Conservation (phyloP, 2,888 invertebrate genomes). For the Tachystola acroxantha region DNA sequence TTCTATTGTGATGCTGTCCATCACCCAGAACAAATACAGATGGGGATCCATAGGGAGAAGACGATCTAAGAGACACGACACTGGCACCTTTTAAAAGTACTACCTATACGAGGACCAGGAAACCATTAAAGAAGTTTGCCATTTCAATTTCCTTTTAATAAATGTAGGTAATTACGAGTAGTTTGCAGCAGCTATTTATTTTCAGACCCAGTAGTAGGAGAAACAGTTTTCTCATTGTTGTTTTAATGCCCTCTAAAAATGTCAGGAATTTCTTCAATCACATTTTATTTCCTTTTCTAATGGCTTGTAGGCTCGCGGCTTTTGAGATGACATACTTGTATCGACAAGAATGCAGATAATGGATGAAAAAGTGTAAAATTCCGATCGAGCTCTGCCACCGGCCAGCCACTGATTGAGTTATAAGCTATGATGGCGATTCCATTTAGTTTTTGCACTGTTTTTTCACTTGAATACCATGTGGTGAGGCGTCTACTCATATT, state of each 20-base stretch:
- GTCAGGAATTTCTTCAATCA: slow-evolving; percentile 45
- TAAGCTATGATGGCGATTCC: slow-evolving; percentile 72
- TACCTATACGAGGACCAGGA: too few species aligned
- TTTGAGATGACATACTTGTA: slow-evolving; percentile 47
- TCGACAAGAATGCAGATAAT: slow-evolving; percentile 55
- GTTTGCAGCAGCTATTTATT: too few species aligned
- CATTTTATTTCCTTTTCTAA: slow-evolving; percentile 47
- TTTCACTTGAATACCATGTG: slow-evolving; percentile 63
- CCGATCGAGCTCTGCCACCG: slow-evolving; percentile 46
- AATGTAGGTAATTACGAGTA: too few species aligned
- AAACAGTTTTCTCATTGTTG: neutral
- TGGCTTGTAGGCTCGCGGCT: slow-evolving; percentile 33
- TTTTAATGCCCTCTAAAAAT: slow-evolving; percentile 26
- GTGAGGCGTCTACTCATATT: slow-evolving; percentile 52
- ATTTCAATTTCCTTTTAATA: too few species aligned
- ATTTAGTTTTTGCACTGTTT: slow-evolving; percentile 69
- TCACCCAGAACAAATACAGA: too few species aligned
- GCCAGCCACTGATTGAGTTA: slow-evolving; percentile 66
- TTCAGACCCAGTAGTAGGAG: too few species aligned
- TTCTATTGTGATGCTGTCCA: too few species aligned
- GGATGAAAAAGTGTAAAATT: slow-evolving; percentile 70
- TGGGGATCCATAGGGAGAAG: too few species aligned
- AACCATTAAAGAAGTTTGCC: too few species aligned
- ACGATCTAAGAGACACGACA: too few species aligned
- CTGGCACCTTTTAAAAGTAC: too few species aligned